Conservation (phyloP, 2,888 invertebrate genomes). For the Synergus japonicus region DNA sequence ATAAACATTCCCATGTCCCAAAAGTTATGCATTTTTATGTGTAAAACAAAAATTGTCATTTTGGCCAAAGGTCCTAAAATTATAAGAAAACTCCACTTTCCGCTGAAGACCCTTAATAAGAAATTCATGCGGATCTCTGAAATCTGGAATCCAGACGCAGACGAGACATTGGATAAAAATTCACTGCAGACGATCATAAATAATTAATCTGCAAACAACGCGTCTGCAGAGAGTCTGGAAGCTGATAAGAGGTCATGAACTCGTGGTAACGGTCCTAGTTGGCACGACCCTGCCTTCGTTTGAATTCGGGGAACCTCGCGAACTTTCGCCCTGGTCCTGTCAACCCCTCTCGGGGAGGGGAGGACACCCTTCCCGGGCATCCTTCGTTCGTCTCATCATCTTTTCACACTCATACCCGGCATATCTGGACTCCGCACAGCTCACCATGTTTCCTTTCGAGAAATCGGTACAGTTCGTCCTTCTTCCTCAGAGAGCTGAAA, state of each 20-base stretch:
- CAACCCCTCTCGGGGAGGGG: conserved; percentile 60
- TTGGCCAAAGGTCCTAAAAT: no score
- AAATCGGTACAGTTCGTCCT: conserved; percentile 61
- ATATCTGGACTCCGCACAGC: conserved; percentile 57
- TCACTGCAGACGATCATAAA: background rate
- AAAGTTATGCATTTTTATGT: no score
- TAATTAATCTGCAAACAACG: background rate
- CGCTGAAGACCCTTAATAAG: no score
- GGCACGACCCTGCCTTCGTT: conserved; percentile 67
- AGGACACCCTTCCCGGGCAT: conserved; percentile 62
- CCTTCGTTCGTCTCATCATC: conserved; percentile 72
- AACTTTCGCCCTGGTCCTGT: conserved; percentile 65
- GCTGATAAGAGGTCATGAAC: conserved; percentile 17
- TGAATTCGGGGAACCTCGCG: conserved; percentile 64
- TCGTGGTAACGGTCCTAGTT: conserved; percentile 15
- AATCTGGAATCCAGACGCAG: background rate
- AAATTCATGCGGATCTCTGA: background rate
- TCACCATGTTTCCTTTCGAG: conserved; percentile 56
- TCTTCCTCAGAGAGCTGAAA: conserved; percentile 13
- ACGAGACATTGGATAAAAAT: background rate
- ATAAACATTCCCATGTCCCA: no score
- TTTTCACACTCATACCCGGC: conserved; percentile 71
- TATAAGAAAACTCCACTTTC: no score
- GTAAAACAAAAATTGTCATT: no score
- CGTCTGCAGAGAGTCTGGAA: conserved; percentile 10